These are phyloP conservation scores for Heptranchias perlo DNA, from an alignment of 2,113 vertebrate genomes.

Conservation along the genomic window DNA sequence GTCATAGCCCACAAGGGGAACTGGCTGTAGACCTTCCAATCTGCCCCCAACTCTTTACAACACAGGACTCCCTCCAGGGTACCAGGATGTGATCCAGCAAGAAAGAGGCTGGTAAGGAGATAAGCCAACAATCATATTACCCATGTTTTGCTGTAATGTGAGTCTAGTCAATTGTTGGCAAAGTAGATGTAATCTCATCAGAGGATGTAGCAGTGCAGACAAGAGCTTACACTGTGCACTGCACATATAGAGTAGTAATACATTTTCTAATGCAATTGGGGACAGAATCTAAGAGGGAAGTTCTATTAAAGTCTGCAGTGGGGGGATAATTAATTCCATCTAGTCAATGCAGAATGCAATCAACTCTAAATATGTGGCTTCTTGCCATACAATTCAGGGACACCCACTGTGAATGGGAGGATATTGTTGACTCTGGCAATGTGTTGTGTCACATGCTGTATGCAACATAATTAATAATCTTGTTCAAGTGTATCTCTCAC, in stretches of 20 bases:
- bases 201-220: not conserved
- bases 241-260: not conserved
- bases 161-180: not conserved
- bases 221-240: not conserved
- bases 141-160: not conserved
- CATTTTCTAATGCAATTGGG: not conserved
- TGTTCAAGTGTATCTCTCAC: not conserved
- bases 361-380: not conserved
- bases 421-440: not conserved
- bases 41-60: not conserved
- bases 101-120: not conserved
- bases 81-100: not conserved
- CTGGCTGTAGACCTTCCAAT: not conserved
- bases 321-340: not conserved
- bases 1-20: not conserved
- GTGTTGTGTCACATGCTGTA: not conserved
- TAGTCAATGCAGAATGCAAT: not conserved
- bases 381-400: no score
- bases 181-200: slow-evolving; percentile 25
- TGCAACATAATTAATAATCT: not conserved
- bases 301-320: not conserved
- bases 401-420: not conserved
- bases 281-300: not conserved
- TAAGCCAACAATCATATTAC: not conserved
- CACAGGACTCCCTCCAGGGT: not conserved